phyloP scores from a whole-genome alignment of 2,113 vertebrate species.

The Columba janthina region DNA sequence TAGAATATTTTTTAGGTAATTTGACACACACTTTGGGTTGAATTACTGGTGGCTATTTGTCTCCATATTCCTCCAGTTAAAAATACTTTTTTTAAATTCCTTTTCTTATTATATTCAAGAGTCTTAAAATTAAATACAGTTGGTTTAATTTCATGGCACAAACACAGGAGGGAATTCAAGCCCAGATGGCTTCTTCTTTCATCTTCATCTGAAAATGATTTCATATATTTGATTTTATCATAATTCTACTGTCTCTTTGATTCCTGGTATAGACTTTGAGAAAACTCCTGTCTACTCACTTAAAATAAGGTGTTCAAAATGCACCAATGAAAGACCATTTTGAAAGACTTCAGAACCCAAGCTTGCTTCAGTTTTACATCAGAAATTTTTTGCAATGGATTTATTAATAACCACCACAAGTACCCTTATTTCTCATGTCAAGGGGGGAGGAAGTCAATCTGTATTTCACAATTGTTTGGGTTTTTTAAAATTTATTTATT shows the following conservation, averaged over 20 bases:
- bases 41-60: slow-evolving; percentile 19
- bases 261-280: background rate
- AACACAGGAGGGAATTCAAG: background rate
- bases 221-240: background rate
- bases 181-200: background rate
- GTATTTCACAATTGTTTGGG: background rate
- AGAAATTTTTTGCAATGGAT: background rate
- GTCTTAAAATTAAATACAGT: background rate
- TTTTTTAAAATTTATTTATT: background rate
- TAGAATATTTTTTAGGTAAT: slow-evolving; percentile 55
- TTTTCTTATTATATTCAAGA: background rate
- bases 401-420: background rate
- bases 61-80: background rate
- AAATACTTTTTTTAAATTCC: background rate
- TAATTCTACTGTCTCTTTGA: background rate
- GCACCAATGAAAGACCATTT: background rate
- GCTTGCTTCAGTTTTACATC: background rate
- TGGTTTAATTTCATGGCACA: background rate
- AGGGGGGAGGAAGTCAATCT: rapidly evolving
- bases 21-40: slow-evolving; percentile 29
- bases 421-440: background rate
- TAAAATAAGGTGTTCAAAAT: background rate
- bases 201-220: background rate
- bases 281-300: background rate
- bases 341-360: background rate